Base-by-base conservation (phyloP, 1,140 invertebrate genomes). In the Saxidomus purpurata region DNA sequence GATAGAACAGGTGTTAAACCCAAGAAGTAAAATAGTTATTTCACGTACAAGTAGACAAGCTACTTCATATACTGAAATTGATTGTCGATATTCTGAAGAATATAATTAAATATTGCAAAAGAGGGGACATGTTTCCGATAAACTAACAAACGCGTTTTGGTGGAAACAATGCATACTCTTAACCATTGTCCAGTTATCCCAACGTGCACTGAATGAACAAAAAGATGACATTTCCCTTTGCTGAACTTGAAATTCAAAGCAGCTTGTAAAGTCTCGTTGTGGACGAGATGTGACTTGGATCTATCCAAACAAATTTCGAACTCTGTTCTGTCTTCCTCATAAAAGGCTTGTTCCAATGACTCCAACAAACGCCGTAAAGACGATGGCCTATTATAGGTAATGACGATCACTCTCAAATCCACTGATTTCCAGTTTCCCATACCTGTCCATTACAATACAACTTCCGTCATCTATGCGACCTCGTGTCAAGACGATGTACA, bases 171-270 rank as follows among this genome's bases (percentile, higher is more conserved):
- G 1, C n/a, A 47, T 71, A 84, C 81, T 22, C 36, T 38, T 1
- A 94, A 63, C 94, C 94, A 94, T 71, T 94, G 94, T 3, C 94
- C 94, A n/a, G 90, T 80, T 15, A 94, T 85, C 11, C 93, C 93
- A 0, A 91, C 93, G 84, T 94, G 93, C 11, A 59, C 47, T 0
- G 90, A 43, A 34, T 93, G 91, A 17, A 91, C 89, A 71, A 91
- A 87, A n/a, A 94, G 92, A 17, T 86, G 49, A 43, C 81, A 83
- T 0, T 40, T 22, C 6, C 93, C 94, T 74, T 93, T 89, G 17
- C 82, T 69, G 89, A 94, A 94, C 15, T 36, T 83, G 76, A 93
- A 94, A 28, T 55, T 71, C 17, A 15, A 61, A 17, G 92, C 93
- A 0, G 63, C 74, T 13, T 31, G 0, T 38, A 90, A 86, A 0